A percentile compares a stretch with the other conserved stretches of the same genome.
phyloP scores from a whole-genome alignment of 2,113 vertebrate genomes.

The Muntiacus muntjak region DNA sequence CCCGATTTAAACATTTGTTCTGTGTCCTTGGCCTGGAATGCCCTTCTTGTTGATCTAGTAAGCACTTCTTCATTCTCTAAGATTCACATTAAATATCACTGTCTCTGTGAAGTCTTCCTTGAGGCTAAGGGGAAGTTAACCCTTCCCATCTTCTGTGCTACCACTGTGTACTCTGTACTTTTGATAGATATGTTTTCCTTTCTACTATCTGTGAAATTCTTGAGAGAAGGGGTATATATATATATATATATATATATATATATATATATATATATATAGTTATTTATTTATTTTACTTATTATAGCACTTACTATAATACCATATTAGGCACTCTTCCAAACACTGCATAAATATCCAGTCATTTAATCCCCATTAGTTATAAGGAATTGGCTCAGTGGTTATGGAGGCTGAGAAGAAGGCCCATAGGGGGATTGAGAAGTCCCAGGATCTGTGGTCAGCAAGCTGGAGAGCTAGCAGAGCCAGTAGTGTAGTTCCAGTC shows the following conservation, averaged over 20 bases:
- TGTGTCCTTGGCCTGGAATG: neutral
- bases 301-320: neutral
- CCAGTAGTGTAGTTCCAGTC: neutral
- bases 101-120: neutral
- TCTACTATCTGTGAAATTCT: neutral
- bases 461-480: neutral
- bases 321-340: neutral
- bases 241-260: neutral
- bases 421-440: neutral
- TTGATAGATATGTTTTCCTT: neutral
- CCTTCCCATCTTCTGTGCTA: neutral
- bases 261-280: neutral
- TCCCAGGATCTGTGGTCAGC: neutral
- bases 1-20: neutral
- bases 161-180: neutral
- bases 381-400: neutral
- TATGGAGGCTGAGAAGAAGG: neutral
- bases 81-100: neutral
- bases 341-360: neutral
- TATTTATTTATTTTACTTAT: neutral
- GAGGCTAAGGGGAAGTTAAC: neutral
- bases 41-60: neutral
- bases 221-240: neutral
- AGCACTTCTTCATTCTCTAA: neutral
- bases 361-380: neutral